phyloP scores from a whole-genome alignment of 1,140 invertebrate species.

The Diorhabda sublineata region DNA sequence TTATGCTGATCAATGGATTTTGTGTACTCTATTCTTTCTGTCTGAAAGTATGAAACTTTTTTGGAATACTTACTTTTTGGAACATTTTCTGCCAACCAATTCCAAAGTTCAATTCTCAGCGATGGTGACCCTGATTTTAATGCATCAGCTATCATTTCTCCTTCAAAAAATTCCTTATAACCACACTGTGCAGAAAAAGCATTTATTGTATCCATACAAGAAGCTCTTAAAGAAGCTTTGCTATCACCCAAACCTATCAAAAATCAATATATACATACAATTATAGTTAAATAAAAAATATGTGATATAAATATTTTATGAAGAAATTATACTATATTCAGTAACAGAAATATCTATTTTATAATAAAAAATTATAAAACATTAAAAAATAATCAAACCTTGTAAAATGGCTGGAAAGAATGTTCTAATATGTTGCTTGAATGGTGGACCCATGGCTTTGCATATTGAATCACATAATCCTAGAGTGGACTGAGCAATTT shows the following conservation, averaged over 20 bases:
- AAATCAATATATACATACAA: slow-evolving; percentile 10
- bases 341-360: slow-evolving; percentile 1
- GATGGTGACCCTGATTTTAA: slow-evolving; percentile 79
- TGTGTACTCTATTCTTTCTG: too few species aligned
- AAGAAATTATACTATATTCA: background rate
- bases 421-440: slow-evolving; percentile 72
- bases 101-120: slow-evolving; percentile 74
- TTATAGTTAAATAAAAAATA: slow-evolving; percentile 5
- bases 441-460: slow-evolving; percentile 73
- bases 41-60: too few species aligned
- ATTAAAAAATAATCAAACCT: slow-evolving; percentile 48
- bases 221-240: slow-evolving; percentile 71
- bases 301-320: background rate
- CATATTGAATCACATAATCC: slow-evolving; percentile 77
- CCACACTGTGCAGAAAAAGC: slow-evolving; percentile 77
- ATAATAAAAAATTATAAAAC: background rate
- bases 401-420: slow-evolving; percentile 83
- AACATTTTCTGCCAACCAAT: slow-evolving; percentile 79
- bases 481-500: slow-evolving; percentile 78
- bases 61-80: slow-evolving; percentile 56
- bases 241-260: slow-evolving; percentile 56
- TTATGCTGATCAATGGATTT: too few species aligned
- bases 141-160: slow-evolving; percentile 84
- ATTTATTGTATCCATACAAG: slow-evolving; percentile 77
- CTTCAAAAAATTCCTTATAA: slow-evolving; percentile 78